Evolutionary conservation across 2,797 vertebrate genomes (phyloP), one percentile per base, ranked within the genome.

Genomic region (Lophius americanus): DNA sequence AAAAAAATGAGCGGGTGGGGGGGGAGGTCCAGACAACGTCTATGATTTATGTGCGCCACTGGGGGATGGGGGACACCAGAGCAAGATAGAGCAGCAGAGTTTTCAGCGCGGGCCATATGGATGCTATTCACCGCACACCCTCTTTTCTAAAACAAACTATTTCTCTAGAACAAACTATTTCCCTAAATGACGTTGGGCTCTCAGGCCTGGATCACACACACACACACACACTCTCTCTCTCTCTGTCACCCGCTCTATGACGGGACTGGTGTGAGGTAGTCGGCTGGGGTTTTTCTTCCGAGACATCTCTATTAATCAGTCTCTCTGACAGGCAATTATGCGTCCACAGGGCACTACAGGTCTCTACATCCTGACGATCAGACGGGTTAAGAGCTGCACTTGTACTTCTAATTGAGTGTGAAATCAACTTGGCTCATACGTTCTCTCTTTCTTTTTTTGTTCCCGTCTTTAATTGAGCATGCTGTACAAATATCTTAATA

Each of bases 301-400:
- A 59, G 78, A 88, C 88, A 73, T 80, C 75, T 60, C 71, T 51
- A 70, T 71, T 75, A 83, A 88, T 91, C 88, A 73, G 73, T 87
- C 75, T 81, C 46, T n/a, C 2, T 88, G 80, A 85, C 83, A 76
- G 77, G 72, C 58, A 56, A 76, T 57, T 75, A 61, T 79, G 64
- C 68, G 70, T 76, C 75, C 74, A 58, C 52, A 32, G 82, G 64
- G 69, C 49, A 38, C 79, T 60, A 56, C 52, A 36, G 68, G 54
- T 69, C 77, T 66, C 79, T 53, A 65, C 56, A 47, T 37, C 41
- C 71, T 75, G 78, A 77, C 82, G 82, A 70, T 88, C 73, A 70
- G 68, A 75, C 61, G 32, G 64, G 39, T 5, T 14, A 47, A 63
- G 63, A 51, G 61, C 71, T 39, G 42, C 60, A 68, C 33, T 77